Base-by-base conservation (phyloP, 2,113 vertebrate genomes). In the Natator depressus region DNA sequence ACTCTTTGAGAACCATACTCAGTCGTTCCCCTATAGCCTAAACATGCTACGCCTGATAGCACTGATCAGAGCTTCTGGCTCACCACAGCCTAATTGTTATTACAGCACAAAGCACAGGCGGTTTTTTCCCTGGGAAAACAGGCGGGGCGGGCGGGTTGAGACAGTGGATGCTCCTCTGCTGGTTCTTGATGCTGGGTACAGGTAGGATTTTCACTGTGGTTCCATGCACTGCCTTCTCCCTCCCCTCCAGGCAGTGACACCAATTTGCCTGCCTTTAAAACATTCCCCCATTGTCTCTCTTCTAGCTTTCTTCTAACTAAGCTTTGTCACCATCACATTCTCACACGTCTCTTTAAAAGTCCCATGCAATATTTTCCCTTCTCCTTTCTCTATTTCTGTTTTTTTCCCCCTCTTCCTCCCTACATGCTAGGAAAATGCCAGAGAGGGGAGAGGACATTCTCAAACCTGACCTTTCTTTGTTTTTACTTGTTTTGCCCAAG, bases 331-430 rank as follows among this genome's bases (percentile, higher is more conserved):
- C 50, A 54, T 54, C 51, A 50, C 80, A 53, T 90, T 89, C 59
- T 46, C 89, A 5, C 20, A 84, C 1, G 1, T 81, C 47, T 57
- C 49, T 78, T 19, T 78, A 69, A 53, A 13, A 38, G 76, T 2
- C 49, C 55, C 0, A 0, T 35, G 69, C 20, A 82, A 53, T 1
- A 59, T 89, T 89, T 91, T 54, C 10, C 5, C 38, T 1, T 0
- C 2, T 54, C 53, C 17, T 54, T 11, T 9, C 24, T 7, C 49
- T 85, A 6, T 6, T 93, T 80, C 75, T 72, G 9, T 25, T 87
- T 84, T 83, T 57, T 22, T 22, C 89, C 79, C 51, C 5, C 65
- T 38, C 65, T 38, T 20, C 19, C 35, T 72, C 65, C 65, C n/a
- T 38, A 22, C 19, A 10, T 20, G 27, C 49, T 31, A 80, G 49